Evolutionary conservation across 2,888 invertebrate species (phyloP).

Genomic region (Drosophila borborema): DNA sequence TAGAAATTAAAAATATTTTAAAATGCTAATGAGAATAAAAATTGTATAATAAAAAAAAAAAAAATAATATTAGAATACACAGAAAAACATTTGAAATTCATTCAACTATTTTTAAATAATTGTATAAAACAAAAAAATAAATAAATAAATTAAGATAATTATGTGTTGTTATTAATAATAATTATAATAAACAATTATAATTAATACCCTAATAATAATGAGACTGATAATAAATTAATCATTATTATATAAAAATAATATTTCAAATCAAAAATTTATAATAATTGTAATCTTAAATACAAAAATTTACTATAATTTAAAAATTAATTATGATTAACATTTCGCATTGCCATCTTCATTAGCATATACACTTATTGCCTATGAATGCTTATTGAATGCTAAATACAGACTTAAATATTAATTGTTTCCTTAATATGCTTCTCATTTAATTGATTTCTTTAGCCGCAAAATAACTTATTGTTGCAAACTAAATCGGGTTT

Average conservation of each 20-base stretch:
- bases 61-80: not conserved
- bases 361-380: not conserved
- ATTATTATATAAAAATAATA: not conserved
- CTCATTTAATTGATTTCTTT: not conserved
- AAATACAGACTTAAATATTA: not conserved
- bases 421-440: not conserved
- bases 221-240: not conserved
- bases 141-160: not conserved
- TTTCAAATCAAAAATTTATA: not conserved
- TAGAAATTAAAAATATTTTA: not conserved
- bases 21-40: no score
- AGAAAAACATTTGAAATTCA: not conserved
- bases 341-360: not conserved
- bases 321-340: no score
- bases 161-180: not conserved
- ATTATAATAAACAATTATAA: not conserved
- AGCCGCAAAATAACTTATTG: not conserved
- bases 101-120: not conserved
- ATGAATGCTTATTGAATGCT: not conserved
- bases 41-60: no score
- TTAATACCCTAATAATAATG: no score
- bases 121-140: not conserved
- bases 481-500: conserved; percentile 5
- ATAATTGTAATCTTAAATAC: not conserved
- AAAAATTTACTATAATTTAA: no score